A percentile compares a stretch with the other conserved stretches of the same genome.
These are phyloP conservation scores for Thalassoma bifasciatum DNA, from an alignment of 2,113 vertebrate genomes.

Conservation along the genomic window DNA sequence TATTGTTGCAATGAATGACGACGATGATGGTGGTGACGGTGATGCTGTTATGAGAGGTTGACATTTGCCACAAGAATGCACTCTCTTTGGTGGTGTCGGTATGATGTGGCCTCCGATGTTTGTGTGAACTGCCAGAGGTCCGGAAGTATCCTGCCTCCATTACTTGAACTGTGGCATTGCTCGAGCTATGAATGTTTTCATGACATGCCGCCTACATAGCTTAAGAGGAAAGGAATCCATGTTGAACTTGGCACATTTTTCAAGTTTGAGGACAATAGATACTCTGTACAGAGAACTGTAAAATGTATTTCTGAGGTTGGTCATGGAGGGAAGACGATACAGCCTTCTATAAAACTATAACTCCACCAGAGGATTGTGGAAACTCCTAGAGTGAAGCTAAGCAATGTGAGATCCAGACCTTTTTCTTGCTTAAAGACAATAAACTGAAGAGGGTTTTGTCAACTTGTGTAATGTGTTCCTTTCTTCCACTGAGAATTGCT, in stretches of 20 bases:
- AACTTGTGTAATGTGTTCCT: conserved; percentile 36
- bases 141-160: conserved; percentile 80
- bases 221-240: conserved; percentile 79
- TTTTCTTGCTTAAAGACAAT: conserved; percentile 83
- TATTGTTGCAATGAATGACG: conserved; percentile 80
- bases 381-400: conserved; percentile 70
- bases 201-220: conserved; percentile 81
- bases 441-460: conserved; percentile 83
- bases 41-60: conserved; percentile 76
- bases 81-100: conserved; percentile 76
- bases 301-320: conserved; percentile 75
- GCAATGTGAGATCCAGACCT: conserved; percentile 80
- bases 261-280: conserved; percentile 78
- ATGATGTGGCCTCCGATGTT: conserved; percentile 76
- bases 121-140: conserved; percentile 79
- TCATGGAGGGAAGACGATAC: conserved; percentile 65
- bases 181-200: conserved; percentile 81
- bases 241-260: conserved; percentile 82
- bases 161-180: conserved; percentile 84
- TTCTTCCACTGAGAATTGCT: not conserved
- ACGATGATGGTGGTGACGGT: conserved; percentile 65
- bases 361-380: conserved; percentile 68
- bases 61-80: conserved; percentile 79
- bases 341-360: conserved; percentile 67
- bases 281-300: conserved; percentile 75